Percentiles rank a stretch among this genome's conserved stretches.
phyloP scores from a whole-genome alignment of 2,888 invertebrate genomes.

The Diarsia rubi region DNA sequence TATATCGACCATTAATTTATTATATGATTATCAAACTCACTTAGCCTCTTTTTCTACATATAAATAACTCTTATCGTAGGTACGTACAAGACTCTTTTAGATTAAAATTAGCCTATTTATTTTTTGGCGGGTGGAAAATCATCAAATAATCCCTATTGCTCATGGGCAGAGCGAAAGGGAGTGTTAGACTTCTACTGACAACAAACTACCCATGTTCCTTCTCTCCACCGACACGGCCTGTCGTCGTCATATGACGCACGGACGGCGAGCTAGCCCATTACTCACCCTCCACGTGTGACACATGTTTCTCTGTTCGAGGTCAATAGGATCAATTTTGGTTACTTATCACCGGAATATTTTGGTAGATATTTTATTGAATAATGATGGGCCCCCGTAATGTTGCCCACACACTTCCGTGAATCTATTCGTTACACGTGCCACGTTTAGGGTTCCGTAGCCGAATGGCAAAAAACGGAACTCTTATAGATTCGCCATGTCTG shows the following conservation, averaged over 20 bases:
- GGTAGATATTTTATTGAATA: background rate
- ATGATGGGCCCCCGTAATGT: background rate
- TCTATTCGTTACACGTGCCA: background rate
- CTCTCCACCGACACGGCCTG: too few relatives aligned
- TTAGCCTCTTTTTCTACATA: background rate
- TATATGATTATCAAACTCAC: background rate
- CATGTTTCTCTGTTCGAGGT: constrained; percentile 2
- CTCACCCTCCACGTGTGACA: too few relatives aligned
- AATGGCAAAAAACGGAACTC: too few relatives aligned
- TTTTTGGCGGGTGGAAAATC: too few relatives aligned
- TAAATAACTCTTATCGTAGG: background rate
- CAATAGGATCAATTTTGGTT: background rate
- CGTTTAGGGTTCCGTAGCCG: too few relatives aligned
- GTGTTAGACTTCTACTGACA: too few relatives aligned
- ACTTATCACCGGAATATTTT: background rate
- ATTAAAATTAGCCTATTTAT: background rate
- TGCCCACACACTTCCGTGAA: background rate
- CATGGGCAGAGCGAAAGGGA: too few relatives aligned
- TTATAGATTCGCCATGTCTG: too few relatives aligned
- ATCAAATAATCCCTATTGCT: too few relatives aligned
- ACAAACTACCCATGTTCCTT: too few relatives aligned
- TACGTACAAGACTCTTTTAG: background rate
- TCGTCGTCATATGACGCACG: too few relatives aligned
- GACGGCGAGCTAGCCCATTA: too few relatives aligned
- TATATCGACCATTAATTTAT: background rate